These are phyloP conservation scores for Eretmochelys imbricata DNA, from an alignment of 2,113 vertebrate genomes.

Conservation along the genomic window DNA sequence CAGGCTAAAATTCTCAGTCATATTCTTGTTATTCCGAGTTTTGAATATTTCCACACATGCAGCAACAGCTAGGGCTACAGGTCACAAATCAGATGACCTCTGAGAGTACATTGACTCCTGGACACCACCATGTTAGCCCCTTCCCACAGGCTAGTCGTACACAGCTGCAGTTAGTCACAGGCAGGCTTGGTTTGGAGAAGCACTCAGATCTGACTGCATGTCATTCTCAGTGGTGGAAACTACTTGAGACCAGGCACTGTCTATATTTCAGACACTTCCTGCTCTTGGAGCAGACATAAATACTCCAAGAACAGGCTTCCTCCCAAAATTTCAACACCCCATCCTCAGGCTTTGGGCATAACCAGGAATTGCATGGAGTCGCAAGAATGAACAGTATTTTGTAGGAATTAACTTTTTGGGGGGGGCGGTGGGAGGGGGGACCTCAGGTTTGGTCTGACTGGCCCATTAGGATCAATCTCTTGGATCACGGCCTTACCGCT, in stretches of 20 bases:
- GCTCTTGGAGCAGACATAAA: not conserved
- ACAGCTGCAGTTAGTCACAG: not conserved
- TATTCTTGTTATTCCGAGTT: not conserved
- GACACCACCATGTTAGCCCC: not conserved
- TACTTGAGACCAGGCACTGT: accelerated
- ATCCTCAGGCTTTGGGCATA: not conserved
- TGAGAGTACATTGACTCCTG: not conserved
- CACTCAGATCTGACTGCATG: not conserved
- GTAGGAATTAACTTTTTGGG: not conserved
- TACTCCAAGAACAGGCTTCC: not conserved
- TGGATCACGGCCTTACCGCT: not conserved
- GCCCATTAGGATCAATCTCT: not conserved
- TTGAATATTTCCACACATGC: not conserved
- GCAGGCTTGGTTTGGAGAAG: not conserved
- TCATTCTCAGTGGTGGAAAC: not conserved
- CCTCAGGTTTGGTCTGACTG: not conserved
- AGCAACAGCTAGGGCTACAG: not conserved
- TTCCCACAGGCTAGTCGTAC: not conserved
- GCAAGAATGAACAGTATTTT: not conserved
- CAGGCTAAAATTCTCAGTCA: not conserved
- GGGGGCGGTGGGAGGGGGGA: no score
- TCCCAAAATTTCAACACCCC: not conserved
- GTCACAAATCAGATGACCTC: not conserved
- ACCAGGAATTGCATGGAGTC: not conserved
- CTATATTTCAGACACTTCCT: not conserved